Conservation (phyloP, 2,797 vertebrate species). For the Gymnothorax reevesii region DNA sequence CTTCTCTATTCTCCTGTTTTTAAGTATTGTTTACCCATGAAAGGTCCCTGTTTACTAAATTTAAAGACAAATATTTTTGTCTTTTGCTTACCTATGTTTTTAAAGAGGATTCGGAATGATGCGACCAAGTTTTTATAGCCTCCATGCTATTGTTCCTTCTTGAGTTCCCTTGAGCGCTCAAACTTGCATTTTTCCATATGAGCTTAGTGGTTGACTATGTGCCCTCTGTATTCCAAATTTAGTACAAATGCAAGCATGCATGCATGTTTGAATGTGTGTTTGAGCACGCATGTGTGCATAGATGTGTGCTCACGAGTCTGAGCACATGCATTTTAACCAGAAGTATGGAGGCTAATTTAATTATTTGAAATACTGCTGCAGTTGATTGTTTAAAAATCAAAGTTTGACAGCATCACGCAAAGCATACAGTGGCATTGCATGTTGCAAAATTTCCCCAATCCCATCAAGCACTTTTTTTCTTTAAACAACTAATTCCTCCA, state of each 20-base stretch:
- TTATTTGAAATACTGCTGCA: neutral
- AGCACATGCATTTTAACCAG: neutral
- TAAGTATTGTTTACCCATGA: neutral
- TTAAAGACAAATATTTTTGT: slow-evolving; percentile 5
- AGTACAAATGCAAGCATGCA: neutral
- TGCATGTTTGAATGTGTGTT: neutral
- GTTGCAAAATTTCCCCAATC: neutral
- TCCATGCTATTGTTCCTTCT: neutral
- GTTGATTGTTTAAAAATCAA: slow-evolving; percentile 1
- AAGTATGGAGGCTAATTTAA: neutral
- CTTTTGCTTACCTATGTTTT: neutral
- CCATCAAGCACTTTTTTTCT: neutral
- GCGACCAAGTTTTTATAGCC: neutral
- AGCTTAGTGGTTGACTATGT: slow-evolving; percentile 29
- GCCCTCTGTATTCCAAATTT: neutral
- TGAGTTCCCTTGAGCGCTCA: neutral
- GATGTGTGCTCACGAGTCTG: neutral
- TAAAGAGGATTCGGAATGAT: neutral
- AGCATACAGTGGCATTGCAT: neutral
- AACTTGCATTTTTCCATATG: slow-evolving; percentile 8
- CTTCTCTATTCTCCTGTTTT: neutral
- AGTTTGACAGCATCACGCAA: slow-evolving; percentile 4
- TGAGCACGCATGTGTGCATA: slow-evolving; percentile 14
- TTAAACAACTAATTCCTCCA: slow-evolving; percentile 22
- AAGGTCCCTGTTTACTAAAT: neutral